A percentile compares a stretch with the other conserved stretches of the same genome.
phyloP scores from a whole-genome alignment of 92 coral and sea anemone species.

The Phymanthus crucifer region DNA sequence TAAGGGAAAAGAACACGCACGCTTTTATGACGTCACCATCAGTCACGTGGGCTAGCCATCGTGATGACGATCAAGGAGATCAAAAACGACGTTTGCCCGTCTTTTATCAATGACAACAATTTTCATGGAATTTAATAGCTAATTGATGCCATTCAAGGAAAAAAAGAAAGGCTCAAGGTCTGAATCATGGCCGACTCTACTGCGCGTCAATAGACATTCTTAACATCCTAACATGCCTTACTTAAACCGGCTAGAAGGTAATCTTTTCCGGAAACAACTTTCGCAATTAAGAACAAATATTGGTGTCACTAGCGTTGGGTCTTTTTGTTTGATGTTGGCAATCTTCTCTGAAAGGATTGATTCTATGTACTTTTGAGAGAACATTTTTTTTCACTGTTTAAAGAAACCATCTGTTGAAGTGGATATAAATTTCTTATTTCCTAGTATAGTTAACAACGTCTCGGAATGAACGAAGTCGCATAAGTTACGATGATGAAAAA shows the following conservation, averaged over 20 bases:
- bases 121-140: neutral
- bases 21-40: neutral
- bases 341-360: too few species aligned
- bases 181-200: neutral
- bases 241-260: neutral
- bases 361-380: too few species aligned
- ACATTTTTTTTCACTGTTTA: too few species aligned
- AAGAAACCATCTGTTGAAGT: too few species aligned
- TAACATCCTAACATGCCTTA: neutral
- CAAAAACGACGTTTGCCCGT: neutral
- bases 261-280: too few species aligned
- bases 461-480: too few species aligned
- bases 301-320: too few species aligned
- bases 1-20: neutral
- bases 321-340: too few species aligned
- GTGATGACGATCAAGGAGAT: neutral
- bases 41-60: neutral
- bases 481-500: too few species aligned
- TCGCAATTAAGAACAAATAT: too few species aligned
- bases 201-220: neutral
- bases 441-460: too few species aligned
- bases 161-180: neutral
- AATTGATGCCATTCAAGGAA: neutral
- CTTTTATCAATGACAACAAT: neutral
- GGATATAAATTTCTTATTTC: too few species aligned